Percentiles rank a stretch among this genome's conserved stretches.
Conservation (phyloP, 2,888 invertebrate species). For the Helicoverpa assulta region DNA sequence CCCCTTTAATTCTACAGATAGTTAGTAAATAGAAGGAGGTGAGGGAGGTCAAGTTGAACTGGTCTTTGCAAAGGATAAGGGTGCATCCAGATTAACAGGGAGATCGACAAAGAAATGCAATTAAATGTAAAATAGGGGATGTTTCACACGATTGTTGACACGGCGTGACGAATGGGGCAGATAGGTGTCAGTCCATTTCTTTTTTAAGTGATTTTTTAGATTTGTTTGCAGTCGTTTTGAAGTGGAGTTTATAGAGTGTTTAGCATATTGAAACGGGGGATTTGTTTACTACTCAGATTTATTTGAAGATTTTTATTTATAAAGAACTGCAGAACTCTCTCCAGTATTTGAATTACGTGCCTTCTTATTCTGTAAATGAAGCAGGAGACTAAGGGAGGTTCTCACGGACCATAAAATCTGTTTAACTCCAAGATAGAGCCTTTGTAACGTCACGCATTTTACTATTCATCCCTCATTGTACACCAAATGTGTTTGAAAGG, state of each 20-base stretch:
- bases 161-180: slow-evolving; percentile 84
- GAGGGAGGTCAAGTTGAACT: slow-evolving; percentile 63
- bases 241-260: slow-evolving; percentile 42
- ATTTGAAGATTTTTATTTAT: slow-evolving; percentile 34
- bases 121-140: slow-evolving; percentile 90
- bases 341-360: too few relatives aligned
- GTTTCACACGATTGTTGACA: slow-evolving; percentile 88
- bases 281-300: slow-evolving; percentile 34
- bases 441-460: too few relatives aligned
- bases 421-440: too few relatives aligned
- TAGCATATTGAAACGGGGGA: slow-evolving; percentile 22
- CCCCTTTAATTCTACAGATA: slow-evolving; percentile 9
- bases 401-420: too few relatives aligned
- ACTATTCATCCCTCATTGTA: too few relatives aligned
- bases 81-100: slow-evolving; percentile 88
- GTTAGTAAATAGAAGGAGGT: slow-evolving; percentile 25
- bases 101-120: slow-evolving; percentile 90
- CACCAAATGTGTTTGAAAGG: too few relatives aligned
- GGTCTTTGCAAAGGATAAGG: slow-evolving; percentile 78
- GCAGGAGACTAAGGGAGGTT: too few relatives aligned
- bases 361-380: too few relatives aligned
- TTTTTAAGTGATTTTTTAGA: slow-evolving; percentile 72
- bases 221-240: slow-evolving; percentile 63
- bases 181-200: slow-evolving; percentile 75
- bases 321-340: too few relatives aligned